Base-by-base conservation (phyloP, 2,888 invertebrate species). In the Dendrolimus houi region DNA sequence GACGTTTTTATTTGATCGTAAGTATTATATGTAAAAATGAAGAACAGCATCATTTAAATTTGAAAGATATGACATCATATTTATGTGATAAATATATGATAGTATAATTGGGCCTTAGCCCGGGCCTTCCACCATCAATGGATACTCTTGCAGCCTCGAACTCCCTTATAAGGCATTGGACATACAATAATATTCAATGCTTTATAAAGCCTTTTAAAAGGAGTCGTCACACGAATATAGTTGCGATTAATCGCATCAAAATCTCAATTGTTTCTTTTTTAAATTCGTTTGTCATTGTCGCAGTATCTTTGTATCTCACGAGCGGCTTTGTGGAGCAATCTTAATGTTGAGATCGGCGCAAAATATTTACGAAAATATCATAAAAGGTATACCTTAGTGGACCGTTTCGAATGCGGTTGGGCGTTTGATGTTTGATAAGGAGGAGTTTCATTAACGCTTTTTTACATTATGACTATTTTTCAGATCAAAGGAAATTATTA, bases 311-410 rank as follows among this genome's bases (percentile, higher is more conserved):
- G 12, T 53, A 58, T 58, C 58, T 58, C 58, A 58, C 58, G 58
- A 58, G 53, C 55, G 57, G 47, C 54, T 57, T 55, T 52, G 41
- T 47, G 9, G 47, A 47, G 47, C n/a, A 14, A 56, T 56, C 53
- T 74, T 61, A 59, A 64, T 67, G 68, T 67, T 62, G 63, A 69
- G 65, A 72, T 75, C 73, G 79, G 74, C 78, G 83, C 85, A 80
- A 87, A 87, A 87, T 87, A 85, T 87, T 87, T 84, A 86, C 82
- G 68, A 76, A 82, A 79, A 74, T 74, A 67, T 71, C 64, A 72
- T 71, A 77, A 77, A 78, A 75, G 66, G 59, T 61, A 62, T 59
- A 63, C 63, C 60, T 62, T 47, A 47, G 29, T 6, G 29, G 6
- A 47, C 10, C 47, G 47, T 47, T 47, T 47, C 47, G 47, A 47